Evolutionary conservation across 2,888 invertebrate species (phyloP).

Genomic region (Philhelius pedissequus): DNA sequence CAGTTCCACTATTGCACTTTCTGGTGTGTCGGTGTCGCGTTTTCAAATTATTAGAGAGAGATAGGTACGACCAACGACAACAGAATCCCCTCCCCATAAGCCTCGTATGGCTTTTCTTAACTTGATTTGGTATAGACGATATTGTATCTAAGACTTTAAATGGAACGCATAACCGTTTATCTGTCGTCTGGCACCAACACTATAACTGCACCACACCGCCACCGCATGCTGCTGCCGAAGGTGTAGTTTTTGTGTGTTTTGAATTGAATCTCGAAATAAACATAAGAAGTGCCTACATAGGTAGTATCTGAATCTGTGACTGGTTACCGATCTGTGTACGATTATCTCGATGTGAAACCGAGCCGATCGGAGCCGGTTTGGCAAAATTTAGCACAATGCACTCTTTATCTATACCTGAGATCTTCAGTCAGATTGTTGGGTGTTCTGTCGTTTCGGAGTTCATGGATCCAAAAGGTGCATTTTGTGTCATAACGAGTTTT

Average conservation of each 20-base stretch:
- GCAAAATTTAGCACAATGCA: constrained; percentile 49
- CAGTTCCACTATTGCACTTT: not conserved
- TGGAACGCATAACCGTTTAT: constrained; percentile 43
- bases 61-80: too few relatives aligned
- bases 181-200: not conserved
- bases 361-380: constrained; percentile 48
- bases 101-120: not conserved
- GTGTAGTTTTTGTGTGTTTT: not conserved
- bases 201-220: not conserved
- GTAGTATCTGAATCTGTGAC: not conserved
- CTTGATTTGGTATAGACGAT: constrained; percentile 26
- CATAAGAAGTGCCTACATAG: not conserved
- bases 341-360: constrained; percentile 3
- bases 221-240: not conserved
- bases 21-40: not conserved
- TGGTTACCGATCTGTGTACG: not conserved
- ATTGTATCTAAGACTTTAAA: constrained; percentile 28
- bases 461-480: constrained; percentile 1
- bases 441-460: constrained; percentile 15
- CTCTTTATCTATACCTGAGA: constrained; percentile 1
- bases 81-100: not conserved
- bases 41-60: not conserved
- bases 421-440: not conserved
- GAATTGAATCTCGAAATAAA: not conserved
- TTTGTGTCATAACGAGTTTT: not conserved